Conservation (phyloP, 2,888 invertebrate genomes). For the Isoperla grammatica region DNA sequence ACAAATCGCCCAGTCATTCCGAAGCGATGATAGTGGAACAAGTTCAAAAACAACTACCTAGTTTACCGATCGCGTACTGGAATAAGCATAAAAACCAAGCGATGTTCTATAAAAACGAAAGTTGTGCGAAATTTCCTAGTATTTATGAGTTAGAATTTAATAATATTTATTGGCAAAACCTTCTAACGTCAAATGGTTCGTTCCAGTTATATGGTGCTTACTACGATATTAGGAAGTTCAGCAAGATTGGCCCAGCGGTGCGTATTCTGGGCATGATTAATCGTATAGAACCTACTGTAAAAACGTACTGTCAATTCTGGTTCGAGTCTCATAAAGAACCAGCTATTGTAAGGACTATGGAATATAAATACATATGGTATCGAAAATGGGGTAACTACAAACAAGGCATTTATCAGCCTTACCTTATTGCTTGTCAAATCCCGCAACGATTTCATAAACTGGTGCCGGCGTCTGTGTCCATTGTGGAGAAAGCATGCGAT, state of each 20-base stretch:
- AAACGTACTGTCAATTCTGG: slow-evolving; percentile 85
- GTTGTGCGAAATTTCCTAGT: slow-evolving; percentile 80
- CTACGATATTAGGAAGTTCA: slow-evolving; percentile 72
- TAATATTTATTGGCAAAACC: slow-evolving; percentile 89
- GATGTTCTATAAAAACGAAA: slow-evolving; percentile 55
- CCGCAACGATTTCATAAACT: slow-evolving; percentile 65
- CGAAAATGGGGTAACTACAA: slow-evolving; percentile 92
- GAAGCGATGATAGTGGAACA: slow-evolving; percentile 73
- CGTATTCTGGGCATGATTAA: slow-evolving; percentile 85
- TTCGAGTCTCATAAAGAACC: slow-evolving; percentile 79
- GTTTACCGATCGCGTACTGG: slow-evolving; percentile 81
- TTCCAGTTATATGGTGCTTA: slow-evolving; percentile 89
- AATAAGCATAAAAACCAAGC: slow-evolving; percentile 73
- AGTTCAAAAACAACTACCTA: slow-evolving; percentile 73
- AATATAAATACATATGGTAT: slow-evolving; percentile 93
- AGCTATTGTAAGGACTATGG: slow-evolving; percentile 71
- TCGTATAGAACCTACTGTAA: slow-evolving; percentile 75
- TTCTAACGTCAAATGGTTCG: slow-evolving; percentile 76
- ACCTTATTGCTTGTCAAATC: slow-evolving; percentile 81
- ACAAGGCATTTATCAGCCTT: slow-evolving; percentile 86
- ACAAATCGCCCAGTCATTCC: slow-evolving; percentile 53
- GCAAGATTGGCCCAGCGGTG: slow-evolving; percentile 75
- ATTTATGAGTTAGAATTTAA: slow-evolving; percentile 89
- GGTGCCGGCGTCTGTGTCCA: slow-evolving; percentile 75
- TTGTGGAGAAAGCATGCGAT: slow-evolving; percentile 81